phyloP scores from a whole-genome alignment of 2,113 vertebrate genomes.

The Coreoperca whiteheadi region DNA sequence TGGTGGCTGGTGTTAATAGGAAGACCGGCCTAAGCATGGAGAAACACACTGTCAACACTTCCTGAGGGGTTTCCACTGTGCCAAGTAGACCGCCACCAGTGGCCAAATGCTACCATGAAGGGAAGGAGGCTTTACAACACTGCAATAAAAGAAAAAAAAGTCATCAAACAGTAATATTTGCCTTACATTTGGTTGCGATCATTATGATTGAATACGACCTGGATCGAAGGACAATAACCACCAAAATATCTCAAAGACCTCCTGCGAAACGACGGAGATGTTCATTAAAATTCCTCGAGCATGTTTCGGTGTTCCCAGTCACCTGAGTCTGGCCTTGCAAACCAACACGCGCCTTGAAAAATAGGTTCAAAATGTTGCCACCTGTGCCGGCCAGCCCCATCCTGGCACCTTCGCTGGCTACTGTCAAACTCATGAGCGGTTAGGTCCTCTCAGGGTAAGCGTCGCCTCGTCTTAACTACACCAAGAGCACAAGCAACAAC shows the following conservation, averaged over 20 bases:
- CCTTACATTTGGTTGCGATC: not conserved
- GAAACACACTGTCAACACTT: conserved; percentile 20
- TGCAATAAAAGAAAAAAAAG: not conserved
- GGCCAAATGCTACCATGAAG: not conserved
- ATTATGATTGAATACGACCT: not conserved
- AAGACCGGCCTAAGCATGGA: conserved; percentile 35
- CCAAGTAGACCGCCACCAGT: conserved; percentile 27
- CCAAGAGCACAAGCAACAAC: conserved; percentile 23
- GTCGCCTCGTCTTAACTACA: not conserved
- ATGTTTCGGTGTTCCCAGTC: not conserved
- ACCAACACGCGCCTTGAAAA: not conserved
- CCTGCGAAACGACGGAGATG: not conserved
- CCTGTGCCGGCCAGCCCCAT: not conserved
- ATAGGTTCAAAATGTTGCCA: conserved; percentile 6
- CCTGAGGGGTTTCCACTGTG: not conserved
- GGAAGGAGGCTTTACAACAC: not conserved
- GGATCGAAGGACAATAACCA: not conserved
- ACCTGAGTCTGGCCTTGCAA: not conserved
- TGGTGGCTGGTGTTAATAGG: conserved; percentile 41
- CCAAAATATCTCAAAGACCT: not conserved
- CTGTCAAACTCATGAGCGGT: not conserved
- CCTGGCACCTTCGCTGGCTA: not conserved
- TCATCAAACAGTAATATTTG: not conserved
- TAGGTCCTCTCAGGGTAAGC: conserved; percentile 10
- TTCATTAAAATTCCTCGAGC: not conserved